These are phyloP conservation scores for Aspidoscelis tigris DNA, from an alignment of 2,113 vertebrate genomes.

Conservation along the genomic window DNA sequence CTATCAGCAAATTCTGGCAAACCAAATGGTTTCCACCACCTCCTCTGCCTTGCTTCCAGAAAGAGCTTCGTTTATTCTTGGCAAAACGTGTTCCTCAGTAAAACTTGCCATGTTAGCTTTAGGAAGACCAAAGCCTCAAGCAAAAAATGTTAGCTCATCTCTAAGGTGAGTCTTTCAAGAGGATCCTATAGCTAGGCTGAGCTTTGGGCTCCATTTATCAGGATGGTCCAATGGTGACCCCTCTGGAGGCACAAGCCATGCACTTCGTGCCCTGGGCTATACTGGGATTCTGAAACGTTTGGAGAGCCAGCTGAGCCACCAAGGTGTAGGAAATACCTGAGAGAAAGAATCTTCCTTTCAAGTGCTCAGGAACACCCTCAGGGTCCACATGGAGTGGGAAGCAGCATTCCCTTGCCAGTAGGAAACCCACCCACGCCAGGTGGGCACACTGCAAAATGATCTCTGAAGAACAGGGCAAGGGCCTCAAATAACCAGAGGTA, in stretches of 20 bases:
- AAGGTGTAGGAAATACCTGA: no score
- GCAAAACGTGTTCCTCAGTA: neutral
- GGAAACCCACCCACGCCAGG: no score
- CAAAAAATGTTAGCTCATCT: neutral
- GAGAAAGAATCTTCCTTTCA: neutral
- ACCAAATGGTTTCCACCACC: neutral
- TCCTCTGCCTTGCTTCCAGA: neutral
- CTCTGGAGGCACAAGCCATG: no score
- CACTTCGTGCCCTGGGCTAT: no score
- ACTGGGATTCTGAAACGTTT: no score
- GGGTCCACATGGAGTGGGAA: no score
- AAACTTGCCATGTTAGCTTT: no score
- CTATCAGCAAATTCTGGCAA: neutral
- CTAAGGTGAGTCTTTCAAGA: neutral
- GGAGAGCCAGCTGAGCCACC: neutral
- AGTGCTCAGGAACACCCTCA: neutral
- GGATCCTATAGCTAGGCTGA: neutral
- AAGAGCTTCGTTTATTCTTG: no score
- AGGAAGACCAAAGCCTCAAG: neutral
- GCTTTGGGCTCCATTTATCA: neutral
- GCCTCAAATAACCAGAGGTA: neutral
- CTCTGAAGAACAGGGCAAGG: no score
- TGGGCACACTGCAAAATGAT: no score
- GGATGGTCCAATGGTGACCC: no score
- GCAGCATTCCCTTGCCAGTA: no score